These are phyloP conservation scores for Lasioglossum oenotherae DNA, from an alignment of 2,888 invertebrate species.

Conservation along the genomic window DNA sequence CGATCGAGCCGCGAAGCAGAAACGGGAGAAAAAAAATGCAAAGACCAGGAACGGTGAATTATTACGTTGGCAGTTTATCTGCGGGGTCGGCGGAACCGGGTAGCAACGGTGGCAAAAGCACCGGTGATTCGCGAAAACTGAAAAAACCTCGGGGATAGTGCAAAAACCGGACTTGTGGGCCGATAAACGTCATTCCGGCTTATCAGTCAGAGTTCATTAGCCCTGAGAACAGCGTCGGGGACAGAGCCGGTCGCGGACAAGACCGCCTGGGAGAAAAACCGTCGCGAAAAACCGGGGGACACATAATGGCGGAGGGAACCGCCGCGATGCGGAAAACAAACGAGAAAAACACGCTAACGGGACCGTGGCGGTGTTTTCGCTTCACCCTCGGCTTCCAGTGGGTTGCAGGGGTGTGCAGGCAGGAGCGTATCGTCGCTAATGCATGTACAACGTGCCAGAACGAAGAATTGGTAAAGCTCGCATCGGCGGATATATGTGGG, in stretches of 20 bases:
- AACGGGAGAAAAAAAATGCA: not conserved
- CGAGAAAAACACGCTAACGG: constrained; percentile 36
- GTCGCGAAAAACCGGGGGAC: constrained; percentile 30
- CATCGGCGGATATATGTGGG: constrained; percentile 26
- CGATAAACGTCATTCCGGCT: constrained; percentile 45
- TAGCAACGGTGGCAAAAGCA: not conserved
- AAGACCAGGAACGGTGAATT: constrained; percentile 20
- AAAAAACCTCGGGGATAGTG: not conserved
- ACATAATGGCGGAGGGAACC: constrained; percentile 34
- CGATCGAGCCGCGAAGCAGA: constrained; percentile 6
- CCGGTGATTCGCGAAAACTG: constrained; percentile 40
- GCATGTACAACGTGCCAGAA: constrained; percentile 60
- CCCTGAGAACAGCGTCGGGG: constrained; percentile 38
- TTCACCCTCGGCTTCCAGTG: constrained; percentile 2
- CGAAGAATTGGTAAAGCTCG: constrained; percentile 51
- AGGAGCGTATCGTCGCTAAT: constrained; percentile 59
- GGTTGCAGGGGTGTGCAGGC: constrained; percentile 3
- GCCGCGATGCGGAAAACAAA: constrained; percentile 36
- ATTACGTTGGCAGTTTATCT: constrained; percentile 36
- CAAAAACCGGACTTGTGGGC: not conserved
- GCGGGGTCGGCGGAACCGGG: not conserved
- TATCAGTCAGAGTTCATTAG: constrained; percentile 58
- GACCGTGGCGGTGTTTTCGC: constrained; percentile 13
- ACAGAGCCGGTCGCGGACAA: not conserved
- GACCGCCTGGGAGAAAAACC: constrained; percentile 19